These are phyloP conservation scores for Vanacampus margaritifer DNA, from an alignment of 2,113 vertebrate species.

Conservation along the genomic window DNA sequence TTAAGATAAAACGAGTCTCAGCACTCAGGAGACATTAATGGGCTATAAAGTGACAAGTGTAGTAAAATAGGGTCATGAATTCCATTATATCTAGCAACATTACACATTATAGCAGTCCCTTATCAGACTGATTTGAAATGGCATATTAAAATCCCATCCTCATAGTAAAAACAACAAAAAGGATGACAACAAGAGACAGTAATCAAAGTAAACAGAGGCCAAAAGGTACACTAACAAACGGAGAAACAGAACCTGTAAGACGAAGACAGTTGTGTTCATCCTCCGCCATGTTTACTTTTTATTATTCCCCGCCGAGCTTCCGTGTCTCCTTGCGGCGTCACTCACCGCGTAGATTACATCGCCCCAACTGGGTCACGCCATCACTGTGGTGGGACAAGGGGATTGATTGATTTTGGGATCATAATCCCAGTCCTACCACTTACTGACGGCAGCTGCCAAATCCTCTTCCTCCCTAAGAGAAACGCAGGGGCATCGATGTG, in stretches of 20 bases:
- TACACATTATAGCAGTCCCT: not conserved
- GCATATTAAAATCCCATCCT: not conserved
- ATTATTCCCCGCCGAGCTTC: constrained; percentile 22
- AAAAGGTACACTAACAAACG: constrained; percentile 7
- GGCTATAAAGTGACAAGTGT: not conserved
- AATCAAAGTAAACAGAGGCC: constrained; percentile 5
- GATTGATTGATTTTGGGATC: constrained; percentile 67
- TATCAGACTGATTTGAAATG: not conserved
- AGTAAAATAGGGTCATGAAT: not conserved
- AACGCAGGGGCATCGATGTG: constrained; percentile 18
- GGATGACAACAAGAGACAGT: not conserved
- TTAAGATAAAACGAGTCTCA: not conserved
- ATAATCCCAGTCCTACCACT: constrained; percentile 56
- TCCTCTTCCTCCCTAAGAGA: constrained; percentile 37
- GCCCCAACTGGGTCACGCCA: constrained; percentile 53
- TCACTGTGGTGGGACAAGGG: constrained; percentile 35
- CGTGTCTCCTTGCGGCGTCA: constrained; percentile 50
- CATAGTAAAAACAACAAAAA: not conserved
- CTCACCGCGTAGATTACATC: constrained; percentile 56
- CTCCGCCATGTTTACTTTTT: constrained; percentile 41
- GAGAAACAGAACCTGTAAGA: constrained; percentile 17
- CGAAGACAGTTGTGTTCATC: constrained; percentile 32
- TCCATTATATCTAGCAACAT: not conserved
- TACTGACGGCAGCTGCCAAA: constrained; percentile 46
- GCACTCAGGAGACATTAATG: not conserved